A percentile compares a stretch with the other conserved stretches of the same genome.
phyloP scores from a whole-genome alignment of 2,888 invertebrate species.

The Limnephilus marmoratus region DNA sequence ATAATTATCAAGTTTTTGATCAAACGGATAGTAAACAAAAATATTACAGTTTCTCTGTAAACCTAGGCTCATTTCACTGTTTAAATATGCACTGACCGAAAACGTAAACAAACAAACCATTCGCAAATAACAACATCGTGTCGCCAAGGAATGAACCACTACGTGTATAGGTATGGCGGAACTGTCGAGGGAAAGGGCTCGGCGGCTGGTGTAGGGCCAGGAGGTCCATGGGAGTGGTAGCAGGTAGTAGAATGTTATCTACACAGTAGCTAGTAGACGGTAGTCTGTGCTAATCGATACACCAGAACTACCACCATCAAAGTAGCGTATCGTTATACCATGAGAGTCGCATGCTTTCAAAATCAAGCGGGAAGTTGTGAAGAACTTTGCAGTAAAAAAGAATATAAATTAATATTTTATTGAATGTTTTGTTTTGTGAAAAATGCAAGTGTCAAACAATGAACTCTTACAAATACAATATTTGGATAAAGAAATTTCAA shows the following conservation, averaged over 20 bases:
- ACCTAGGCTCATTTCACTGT: neutral
- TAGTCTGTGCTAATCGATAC: neutral
- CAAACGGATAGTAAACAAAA: neutral
- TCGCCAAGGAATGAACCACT: constrained; percentile 12
- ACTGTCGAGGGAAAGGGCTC: constrained; percentile 13
- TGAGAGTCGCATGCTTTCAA: neutral
- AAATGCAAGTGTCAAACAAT: too few species aligned
- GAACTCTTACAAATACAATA: too few species aligned
- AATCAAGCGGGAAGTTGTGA: neutral
- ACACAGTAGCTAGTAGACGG: neutral
- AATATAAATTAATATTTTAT: neutral
- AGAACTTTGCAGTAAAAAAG: neutral
- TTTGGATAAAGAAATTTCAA: too few species aligned
- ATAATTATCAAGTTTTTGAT: neutral
- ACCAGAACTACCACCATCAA: neutral
- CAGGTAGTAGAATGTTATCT: neutral
- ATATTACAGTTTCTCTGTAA: neutral
- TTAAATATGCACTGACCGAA: constrained; percentile 14
- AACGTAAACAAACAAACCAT: constrained; percentile 5
- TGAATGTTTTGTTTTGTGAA: neutral
- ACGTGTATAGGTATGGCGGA: neutral
- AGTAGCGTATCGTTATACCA: neutral
- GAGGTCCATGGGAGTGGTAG: neutral
- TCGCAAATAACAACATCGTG: constrained; percentile 16
- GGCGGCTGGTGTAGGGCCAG: neutral